phyloP scores from a whole-genome alignment of 2,888 invertebrate genomes.

The Drosophila formosana region DNA sequence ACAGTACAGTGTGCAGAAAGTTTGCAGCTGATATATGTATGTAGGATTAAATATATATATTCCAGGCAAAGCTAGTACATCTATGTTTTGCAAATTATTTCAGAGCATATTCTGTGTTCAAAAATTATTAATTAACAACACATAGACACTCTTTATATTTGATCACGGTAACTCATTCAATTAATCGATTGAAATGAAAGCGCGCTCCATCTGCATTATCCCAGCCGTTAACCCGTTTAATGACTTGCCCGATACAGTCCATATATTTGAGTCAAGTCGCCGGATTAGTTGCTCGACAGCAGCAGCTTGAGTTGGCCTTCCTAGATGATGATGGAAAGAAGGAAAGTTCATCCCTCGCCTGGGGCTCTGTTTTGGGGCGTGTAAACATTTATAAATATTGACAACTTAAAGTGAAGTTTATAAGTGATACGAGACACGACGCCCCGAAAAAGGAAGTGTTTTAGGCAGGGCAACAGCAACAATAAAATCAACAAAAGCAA shows the following conservation, averaged over 20 bases:
- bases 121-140: too few relatives aligned
- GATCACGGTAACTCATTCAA: background rate
- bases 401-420: conserved; percentile 78
- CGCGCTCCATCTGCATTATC: conserved; percentile 2
- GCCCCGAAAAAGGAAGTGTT: conserved; percentile 63
- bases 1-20: too few relatives aligned
- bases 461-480: conserved; percentile 51
- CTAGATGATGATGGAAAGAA: conserved; percentile 24
- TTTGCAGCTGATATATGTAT: too few relatives aligned
- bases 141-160: too few relatives aligned
- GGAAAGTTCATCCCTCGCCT: conserved; percentile 14
- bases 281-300: conserved; percentile 13
- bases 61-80: too few relatives aligned
- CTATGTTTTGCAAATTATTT: too few relatives aligned
- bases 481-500: conserved; percentile 35
- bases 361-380: conserved; percentile 41
- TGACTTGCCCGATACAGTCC: background rate
- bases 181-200: conserved; percentile 9
- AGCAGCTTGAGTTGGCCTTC: conserved; percentile 6
- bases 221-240: conserved; percentile 5
- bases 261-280: conserved; percentile 3
- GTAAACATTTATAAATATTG: conserved; percentile 80
- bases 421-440: conserved; percentile 68
- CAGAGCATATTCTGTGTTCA: too few relatives aligned
- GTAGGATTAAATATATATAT: too few relatives aligned